Evolutionary conservation across 2,797 vertebrate species (phyloP), one percentile per base, ranked within the genome.

Genomic region (Hoplostethus atlanticus): DNA sequence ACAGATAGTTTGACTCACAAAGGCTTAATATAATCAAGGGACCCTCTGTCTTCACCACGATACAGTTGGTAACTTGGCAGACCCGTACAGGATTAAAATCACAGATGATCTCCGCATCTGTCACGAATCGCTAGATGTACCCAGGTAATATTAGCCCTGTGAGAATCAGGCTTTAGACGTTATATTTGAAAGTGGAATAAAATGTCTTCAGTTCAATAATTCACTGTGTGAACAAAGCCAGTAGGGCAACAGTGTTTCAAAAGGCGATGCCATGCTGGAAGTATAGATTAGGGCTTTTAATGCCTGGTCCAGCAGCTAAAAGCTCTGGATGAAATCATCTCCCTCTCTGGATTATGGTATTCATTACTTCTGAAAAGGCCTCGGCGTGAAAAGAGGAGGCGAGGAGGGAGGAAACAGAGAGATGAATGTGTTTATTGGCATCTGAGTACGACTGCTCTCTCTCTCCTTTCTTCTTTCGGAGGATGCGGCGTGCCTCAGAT

Each of bases 351-450:
- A 90, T 90, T 87, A 88, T 67, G 50, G 73, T 78, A 80, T 82
- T 87, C 81, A 85, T 84, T 87, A 82, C 79, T 81, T 85, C 64
- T 84, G 77, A 89, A 87, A 79, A 73, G 83, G 76, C 72, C 71
- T 66, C 44, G 16, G 65, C 42, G 0, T 74, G 61, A 85, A 80
- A 72, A 64, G 56, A 34, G 34, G 47, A 17, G 5, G 47, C 8
- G 47, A 28, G 38, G 66, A 80, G 0, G 67, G 61, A 28, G 56
- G 2, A 51, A 51, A 17, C 48, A 30, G 51, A 46, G 68, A 11
- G n/a, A 52, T n/a, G 68, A 77, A 21, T 21, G 1, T 21, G 21
- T 21, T 21, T 71, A 30, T 1, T 21, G 21, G 21, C 21, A 21
- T 21, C 21, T 1, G 21, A 21, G 21, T 21, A 21, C 21, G 21